These are phyloP conservation scores for Perizoma flavofasciatum DNA, from an alignment of 2,888 invertebrate species.

Conservation along the genomic window DNA sequence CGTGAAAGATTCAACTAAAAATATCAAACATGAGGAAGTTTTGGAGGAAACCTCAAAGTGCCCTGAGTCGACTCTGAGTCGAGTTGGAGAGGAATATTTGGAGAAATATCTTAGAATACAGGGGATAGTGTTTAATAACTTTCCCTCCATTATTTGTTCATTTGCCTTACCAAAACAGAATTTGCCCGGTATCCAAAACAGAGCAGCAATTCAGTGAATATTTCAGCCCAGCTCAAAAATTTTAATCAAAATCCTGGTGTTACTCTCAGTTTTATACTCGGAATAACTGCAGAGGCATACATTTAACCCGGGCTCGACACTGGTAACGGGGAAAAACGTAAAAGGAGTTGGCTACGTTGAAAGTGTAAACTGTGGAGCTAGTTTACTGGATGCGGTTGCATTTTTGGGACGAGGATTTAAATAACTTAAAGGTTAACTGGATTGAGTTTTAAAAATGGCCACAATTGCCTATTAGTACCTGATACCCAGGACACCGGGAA, in stretches of 20 bases:
- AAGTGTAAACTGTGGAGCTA: slow-evolving; percentile 11
- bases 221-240: slow-evolving; percentile 26
- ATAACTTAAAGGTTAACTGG: slow-evolving; percentile 1
- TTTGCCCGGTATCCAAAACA: too few relatives aligned
- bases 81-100: too few relatives aligned
- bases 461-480: too few relatives aligned
- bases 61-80: too few relatives aligned
- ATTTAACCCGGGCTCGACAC: slow-evolving; percentile 20
- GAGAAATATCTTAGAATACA: too few relatives aligned
- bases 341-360: slow-evolving; percentile 1
- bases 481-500: too few relatives aligned
- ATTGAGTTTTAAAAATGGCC: background rate
- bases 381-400: slow-evolving; percentile 14
- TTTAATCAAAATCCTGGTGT: slow-evolving; percentile 31
- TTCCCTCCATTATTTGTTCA: too few relatives aligned
- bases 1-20: too few relatives aligned
- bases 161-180: too few relatives aligned
- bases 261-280: slow-evolving; percentile 28
- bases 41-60: too few relatives aligned
- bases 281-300: slow-evolving; percentile 25
- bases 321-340: slow-evolving; percentile 12
- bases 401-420: background rate
- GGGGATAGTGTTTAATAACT: too few relatives aligned
- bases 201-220: slow-evolving; percentile 14
- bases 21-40: too few relatives aligned